Base-by-base conservation (phyloP, 1,140 invertebrate species). In the Trichogramma pretiosum region DNA sequence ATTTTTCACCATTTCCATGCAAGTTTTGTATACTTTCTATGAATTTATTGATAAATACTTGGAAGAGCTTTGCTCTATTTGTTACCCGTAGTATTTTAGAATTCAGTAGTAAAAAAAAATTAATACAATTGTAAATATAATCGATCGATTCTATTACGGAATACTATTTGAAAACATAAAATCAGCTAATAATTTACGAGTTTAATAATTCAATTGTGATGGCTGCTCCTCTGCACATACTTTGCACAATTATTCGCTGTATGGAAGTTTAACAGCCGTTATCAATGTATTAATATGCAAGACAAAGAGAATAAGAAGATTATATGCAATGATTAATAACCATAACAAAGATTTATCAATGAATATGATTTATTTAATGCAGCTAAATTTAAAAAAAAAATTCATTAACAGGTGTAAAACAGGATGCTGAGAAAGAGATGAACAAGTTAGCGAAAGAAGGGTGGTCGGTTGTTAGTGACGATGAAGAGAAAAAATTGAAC, bases 381-480 rank as follows among this genome's bases (percentile, higher is more conserved):
- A 60, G 57, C 65, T 72, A 72, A 71, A 71, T 63, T 70, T 46
- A n/a, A n/a, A 67, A 52, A 60, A 62, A 67, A 69, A 71, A 58
- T 72, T 72, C 68, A 72, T 72, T 71, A 70, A 72, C 70, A 72
- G 70, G 70, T 72, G 53, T 71, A 67, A 69, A 70, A 63, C 68
- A 68, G 65, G 68, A 71, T 55, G 68, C 70, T 56, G 68, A 70
- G 67, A 72, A 68, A 71, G 65, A 70, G 67, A 70, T 70, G 67
- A 64, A 62, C 64, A 67, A 67, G 60, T 71, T 71, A 69, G 62
- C 62, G 61, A 68, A 59, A 66, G 65, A 72, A 66, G 70, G 70
- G 68, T 71, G 67, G 67, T 71, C 67, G 65, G 70, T 69, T 67
- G 67, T 71, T 68, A 54, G 51, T 58, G 57, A 63, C 61, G 65